Evolutionary conservation across 2,113 vertebrate species (phyloP).

Genomic region (Rissa tridactyla): DNA sequence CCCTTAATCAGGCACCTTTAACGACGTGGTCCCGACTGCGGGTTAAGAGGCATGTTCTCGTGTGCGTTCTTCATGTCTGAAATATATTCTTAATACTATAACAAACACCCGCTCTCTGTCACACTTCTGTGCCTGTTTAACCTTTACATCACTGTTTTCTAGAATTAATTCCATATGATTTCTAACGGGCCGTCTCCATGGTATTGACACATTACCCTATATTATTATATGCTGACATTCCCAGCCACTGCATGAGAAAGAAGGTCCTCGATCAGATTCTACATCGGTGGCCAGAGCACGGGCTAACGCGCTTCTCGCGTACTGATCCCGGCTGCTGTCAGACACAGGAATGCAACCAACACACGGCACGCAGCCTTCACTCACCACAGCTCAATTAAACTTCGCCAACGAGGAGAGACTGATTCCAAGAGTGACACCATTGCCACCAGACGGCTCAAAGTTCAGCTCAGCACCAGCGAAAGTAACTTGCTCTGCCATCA

Average conservation of each 20-base stretch:
- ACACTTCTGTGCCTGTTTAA: background rate
- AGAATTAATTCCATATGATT: background rate
- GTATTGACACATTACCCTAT: background rate
- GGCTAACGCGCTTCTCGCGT: background rate
- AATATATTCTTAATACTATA: background rate
- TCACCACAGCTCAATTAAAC: background rate
- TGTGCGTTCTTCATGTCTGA: background rate
- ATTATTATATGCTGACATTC: background rate
- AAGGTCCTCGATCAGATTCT: background rate
- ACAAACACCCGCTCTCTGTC: background rate
- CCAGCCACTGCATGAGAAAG: background rate
- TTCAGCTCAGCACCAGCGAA: background rate
- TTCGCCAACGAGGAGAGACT: background rate
- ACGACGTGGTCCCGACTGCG: rapidly evolving
- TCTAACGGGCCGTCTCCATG: background rate
- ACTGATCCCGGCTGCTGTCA: background rate
- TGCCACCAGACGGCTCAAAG: background rate
- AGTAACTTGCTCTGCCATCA: background rate
- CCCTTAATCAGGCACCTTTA: background rate
- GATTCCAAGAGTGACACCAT: background rate
- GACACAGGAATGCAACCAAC: background rate
- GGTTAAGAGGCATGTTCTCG: background rate
- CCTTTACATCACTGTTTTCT: background rate
- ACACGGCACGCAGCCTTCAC: background rate
- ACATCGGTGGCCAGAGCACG: background rate